A percentile compares a stretch with the other conserved stretches of the same genome.
Conservation (phyloP, 1,140 invertebrate genomes). For the Palaemon carinicauda region DNA sequence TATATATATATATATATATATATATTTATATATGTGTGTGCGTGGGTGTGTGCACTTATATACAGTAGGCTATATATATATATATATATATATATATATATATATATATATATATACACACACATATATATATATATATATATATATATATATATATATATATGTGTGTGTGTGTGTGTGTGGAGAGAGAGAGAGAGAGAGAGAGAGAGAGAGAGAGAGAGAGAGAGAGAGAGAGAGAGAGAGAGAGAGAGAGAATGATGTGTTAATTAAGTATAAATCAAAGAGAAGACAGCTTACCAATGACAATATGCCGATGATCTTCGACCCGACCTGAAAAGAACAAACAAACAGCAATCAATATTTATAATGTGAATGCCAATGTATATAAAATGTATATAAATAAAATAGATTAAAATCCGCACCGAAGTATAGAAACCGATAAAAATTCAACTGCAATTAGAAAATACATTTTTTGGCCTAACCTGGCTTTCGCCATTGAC, state of each 20-base stretch:
- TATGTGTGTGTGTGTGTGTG: not conserved
- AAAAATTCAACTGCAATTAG: too few species aligned
- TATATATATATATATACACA: not conserved
- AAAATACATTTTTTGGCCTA: too few species aligned
- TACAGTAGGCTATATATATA: not conserved
- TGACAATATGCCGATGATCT: constrained; percentile 14
- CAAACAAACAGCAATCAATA: not conserved
- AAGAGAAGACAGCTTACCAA: not conserved
- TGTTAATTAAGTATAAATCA: too few species aligned
- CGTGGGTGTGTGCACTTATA: not conserved
- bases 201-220: too few species aligned
- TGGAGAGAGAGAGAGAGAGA: too few species aligned
- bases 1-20: not conserved
- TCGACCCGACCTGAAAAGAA: constrained; percentile 9
- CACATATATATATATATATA: not conserved
- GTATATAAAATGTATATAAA: too few species aligned
- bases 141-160: not conserved
- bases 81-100: not conserved
- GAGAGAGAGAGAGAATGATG: too few species aligned
- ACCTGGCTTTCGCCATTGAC: too few species aligned
- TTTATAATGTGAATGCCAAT: not conserved
- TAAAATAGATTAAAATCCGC: too few species aligned
- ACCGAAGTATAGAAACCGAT: too few species aligned
- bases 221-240: too few species aligned
- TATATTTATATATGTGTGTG: not conserved